Evolutionary conservation across 1,140 invertebrate genomes (phyloP).

Genomic region (Aethina tumida): DNA sequence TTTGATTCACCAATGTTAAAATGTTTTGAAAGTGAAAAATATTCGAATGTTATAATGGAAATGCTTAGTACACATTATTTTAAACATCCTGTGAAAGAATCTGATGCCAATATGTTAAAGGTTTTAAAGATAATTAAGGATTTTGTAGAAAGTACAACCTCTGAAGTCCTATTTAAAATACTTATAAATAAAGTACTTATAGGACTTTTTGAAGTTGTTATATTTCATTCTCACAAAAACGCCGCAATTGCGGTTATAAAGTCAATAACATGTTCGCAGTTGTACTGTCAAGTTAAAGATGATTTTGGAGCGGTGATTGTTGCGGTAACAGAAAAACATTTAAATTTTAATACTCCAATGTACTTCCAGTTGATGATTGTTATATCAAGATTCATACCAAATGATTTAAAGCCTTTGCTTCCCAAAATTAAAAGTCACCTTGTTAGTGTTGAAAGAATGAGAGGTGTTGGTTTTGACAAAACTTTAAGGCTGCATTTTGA

Average conservation of each 20-base stretch:
- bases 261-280: conserved; percentile 15
- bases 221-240: conserved; percentile 26
- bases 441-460: conserved; percentile 24
- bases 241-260: conserved; percentile 21
- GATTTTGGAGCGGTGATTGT: conserved; percentile 17
- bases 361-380: conserved; percentile 29
- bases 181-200: conserved; percentile 21
- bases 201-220: conserved; percentile 28
- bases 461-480: conserved; percentile 32
- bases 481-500: conserved; percentile 27
- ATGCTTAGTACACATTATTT: conserved; percentile 27
- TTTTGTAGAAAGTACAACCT: conserved; percentile 17
- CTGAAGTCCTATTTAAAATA: conserved; percentile 12
- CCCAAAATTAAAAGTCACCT: conserved; percentile 24
- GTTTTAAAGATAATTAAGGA: conserved; percentile 26
- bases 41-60: conserved; percentile 22
- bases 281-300: conserved; percentile 17
- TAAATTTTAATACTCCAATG: conserved; percentile 28
- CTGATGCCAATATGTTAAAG: conserved; percentile 26
- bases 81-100: conserved; percentile 21
- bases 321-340: conserved; percentile 26
- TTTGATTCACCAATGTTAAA: conserved; percentile 24
- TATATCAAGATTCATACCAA: conserved; percentile 26
- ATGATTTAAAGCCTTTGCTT: conserved; percentile 18
- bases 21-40: conserved; percentile 14